Base-by-base conservation (phyloP, 2,888 invertebrate species). In the Drosophila nigricruria region DNA sequence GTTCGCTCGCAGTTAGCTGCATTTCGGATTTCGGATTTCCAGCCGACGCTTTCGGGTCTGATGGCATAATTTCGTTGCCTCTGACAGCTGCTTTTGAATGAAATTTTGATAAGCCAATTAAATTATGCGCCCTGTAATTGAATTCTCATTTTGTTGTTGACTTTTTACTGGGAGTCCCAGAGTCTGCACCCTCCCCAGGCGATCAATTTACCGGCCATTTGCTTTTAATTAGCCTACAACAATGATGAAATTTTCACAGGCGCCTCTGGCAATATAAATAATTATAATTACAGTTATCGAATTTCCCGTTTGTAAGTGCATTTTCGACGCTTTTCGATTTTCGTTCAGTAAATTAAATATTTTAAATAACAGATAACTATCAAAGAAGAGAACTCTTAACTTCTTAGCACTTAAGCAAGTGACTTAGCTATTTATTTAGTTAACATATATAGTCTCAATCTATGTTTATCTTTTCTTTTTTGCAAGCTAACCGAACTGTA, bases 31-130 rank as follows among this genome's bases (percentile, higher is more conserved):
- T 30, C 10, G n/a, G n/a, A 16, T 58, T 52, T 27, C 38, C 4
- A 36, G 34, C 53, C 32, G 49, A 12, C 30, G 34, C 58, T 45
- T 25, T 58, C 25, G 58, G 56, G 12, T 5, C 58, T 34, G 47
- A 34, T 36, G 27, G 59, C 57, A 70, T 70, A 64, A 75, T 72
- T 79, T 70, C 75, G 49, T 65, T 69, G 70, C 60, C 68, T 66
- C 75, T 67, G 79, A 73, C 79, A 75, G 73, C 66, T 76, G 72
- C 73, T 74, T 77, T 75, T 73, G 72, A 87, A 79, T 85, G 65
- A 75, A 81, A 75, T 84, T 85, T 88, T 82, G 85, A 82, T 79
- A 85, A 80, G 79, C 71, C 79, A 82, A 86, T 86, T 88, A 82
- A 85, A 88, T 86, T 86, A 86, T 81, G 81, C 71, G 77, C 81